Percentiles rank a stretch among this genome's conserved stretches.
phyloP scores from a whole-genome alignment of 1,140 invertebrate genomes.

The Adelges cooleyi region DNA sequence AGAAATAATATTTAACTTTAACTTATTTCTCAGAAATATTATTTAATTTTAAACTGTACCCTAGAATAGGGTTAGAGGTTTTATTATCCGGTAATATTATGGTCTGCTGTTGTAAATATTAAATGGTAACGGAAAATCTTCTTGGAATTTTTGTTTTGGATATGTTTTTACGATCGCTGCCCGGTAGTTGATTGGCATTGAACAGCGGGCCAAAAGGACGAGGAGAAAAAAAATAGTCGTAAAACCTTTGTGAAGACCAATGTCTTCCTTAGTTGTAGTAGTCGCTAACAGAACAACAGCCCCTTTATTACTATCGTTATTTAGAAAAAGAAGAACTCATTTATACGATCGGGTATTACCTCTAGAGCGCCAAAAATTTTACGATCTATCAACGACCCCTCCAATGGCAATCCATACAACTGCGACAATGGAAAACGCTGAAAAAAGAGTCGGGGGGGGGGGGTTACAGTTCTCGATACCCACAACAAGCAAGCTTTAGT shows the following conservation, averaged over 20 bases:
- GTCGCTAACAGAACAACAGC: background rate
- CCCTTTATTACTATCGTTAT: conserved; percentile 7
- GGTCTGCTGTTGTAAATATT: background rate
- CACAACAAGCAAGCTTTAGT: no score
- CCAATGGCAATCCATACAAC: no score
- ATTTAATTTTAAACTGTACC: no score
- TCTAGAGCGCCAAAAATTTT: conserved; percentile 16
- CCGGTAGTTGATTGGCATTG: background rate
- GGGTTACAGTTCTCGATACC: no score
- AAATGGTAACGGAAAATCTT: conserved; percentile 16
- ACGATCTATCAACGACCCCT: conserved; percentile 13
- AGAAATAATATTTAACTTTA: no score
- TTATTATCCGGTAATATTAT: conserved; percentile 7
- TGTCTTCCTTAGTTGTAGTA: background rate
- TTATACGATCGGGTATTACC: conserved; percentile 13
- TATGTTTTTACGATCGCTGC: background rate
- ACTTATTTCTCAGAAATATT: no score
- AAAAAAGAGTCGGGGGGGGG: no score
- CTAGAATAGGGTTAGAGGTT: no score
- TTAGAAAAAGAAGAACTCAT: background rate
- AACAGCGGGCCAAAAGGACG: background rate
- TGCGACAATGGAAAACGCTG: no score
- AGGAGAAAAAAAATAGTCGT: conserved; percentile 14
- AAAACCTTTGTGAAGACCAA: conserved; percentile 18
- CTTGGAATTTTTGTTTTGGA: background rate